Evolutionary conservation across 2,888 invertebrate species (phyloP).

Genomic region (Drosophila peninsularis): DNA sequence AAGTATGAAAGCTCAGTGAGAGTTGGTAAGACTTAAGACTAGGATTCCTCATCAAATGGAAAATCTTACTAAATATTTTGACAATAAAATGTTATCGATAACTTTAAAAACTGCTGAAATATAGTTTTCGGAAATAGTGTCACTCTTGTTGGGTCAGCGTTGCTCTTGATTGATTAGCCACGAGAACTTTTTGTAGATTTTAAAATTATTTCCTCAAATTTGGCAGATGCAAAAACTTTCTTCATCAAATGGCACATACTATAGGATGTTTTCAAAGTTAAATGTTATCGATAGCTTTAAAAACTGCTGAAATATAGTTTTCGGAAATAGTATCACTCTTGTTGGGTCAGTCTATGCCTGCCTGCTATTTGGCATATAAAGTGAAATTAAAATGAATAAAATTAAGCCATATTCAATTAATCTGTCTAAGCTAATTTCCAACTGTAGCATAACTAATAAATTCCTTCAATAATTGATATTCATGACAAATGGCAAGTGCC

Average conservation of each 20-base stretch:
- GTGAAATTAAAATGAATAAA: not conserved
- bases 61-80: not conserved
- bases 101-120: not conserved
- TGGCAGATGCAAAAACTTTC: too few relatives aligned
- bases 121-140: not conserved
- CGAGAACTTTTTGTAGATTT: too few relatives aligned
- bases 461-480: slow-evolving; percentile 3
- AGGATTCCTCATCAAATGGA: not conserved
- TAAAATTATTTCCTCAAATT: too few relatives aligned
- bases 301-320: not conserved
- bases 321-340: not conserved
- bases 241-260: not conserved
- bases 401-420: not conserved
- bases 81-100: not conserved
- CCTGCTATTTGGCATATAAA: not conserved
- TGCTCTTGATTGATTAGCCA: too few relatives aligned
- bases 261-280: not conserved
- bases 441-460: not conserved
- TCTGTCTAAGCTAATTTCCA: not conserved
- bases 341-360: not conserved
- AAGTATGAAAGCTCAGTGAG: not conserved
- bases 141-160: not conserved
- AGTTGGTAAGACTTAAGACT: too few relatives aligned
- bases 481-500: not conserved
- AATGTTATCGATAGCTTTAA: not conserved